Conservation (phyloP, 2,888 invertebrate species). For the Tenthredo mesomela region DNA sequence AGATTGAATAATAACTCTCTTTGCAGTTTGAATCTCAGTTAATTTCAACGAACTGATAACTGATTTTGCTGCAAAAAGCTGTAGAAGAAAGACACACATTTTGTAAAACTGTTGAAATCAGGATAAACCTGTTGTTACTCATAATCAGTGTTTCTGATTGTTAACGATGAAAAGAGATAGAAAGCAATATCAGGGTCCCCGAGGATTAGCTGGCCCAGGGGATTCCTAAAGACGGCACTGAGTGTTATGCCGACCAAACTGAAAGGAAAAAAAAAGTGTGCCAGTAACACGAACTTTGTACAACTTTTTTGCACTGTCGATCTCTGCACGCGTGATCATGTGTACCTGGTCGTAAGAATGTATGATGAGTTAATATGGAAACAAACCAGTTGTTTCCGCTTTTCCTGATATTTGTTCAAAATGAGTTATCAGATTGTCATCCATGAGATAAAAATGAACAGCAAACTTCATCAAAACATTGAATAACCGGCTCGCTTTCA, state of each 20-base stretch:
- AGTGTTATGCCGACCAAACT: background rate
- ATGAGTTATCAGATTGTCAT: background rate
- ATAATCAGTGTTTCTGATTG: too few species aligned
- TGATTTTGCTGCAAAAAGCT: too few species aligned
- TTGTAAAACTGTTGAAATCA: too few species aligned
- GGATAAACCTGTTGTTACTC: too few species aligned
- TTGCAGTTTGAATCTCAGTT: too few species aligned
- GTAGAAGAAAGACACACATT: too few species aligned
- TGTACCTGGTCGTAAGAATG: background rate
- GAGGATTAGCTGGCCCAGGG: too few species aligned
- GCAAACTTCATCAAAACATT: background rate
- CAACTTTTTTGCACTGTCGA: background rate
- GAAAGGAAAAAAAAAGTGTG: background rate
- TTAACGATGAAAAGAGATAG: too few species aligned
- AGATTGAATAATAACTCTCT: too few species aligned
- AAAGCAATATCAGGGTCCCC: too few species aligned
- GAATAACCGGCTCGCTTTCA: background rate
- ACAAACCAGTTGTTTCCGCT: background rate
- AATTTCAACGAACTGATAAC: too few species aligned
- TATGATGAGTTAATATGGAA: background rate
- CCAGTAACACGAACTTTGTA: background rate
- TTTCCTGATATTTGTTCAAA: background rate
- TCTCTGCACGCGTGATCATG: background rate
- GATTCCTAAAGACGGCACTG: too few species aligned
- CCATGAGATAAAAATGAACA: background rate